These are phyloP conservation scores for Drosophila bifasciata DNA, from an alignment of 1,140 invertebrate genomes.

Conservation along the genomic window DNA sequence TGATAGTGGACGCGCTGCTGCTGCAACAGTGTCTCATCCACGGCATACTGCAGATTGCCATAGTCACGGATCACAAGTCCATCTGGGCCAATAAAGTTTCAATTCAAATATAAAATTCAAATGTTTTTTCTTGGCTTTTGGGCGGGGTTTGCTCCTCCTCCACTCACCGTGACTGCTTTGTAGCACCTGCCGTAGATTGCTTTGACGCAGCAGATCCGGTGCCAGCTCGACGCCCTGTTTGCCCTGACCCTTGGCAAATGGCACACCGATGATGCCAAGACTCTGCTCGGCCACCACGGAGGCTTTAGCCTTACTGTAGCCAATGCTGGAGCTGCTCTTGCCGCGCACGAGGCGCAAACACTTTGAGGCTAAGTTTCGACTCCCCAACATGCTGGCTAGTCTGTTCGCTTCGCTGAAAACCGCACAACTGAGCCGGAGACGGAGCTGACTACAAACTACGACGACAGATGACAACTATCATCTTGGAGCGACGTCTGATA, in stretches of 20 bases:
- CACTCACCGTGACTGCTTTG: conserved; percentile 66
- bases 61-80: conserved; percentile 89
- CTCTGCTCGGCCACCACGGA: conserved; percentile 25
- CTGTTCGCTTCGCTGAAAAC: conserved; percentile 21
- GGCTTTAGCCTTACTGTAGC: background rate
- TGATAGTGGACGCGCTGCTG: conserved; percentile 74
- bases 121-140: background rate
- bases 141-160: background rate
- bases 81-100: conserved; percentile 69
- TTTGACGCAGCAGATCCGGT: conserved; percentile 85
- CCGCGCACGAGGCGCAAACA: conserved; percentile 19
- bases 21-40: conserved; percentile 59
- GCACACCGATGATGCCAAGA: conserved; percentile 89
- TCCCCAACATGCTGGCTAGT: conserved; percentile 53
- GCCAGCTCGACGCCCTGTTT: conserved; percentile 87
- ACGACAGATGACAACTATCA: conserved; percentile 48
- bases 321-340: conserved; percentile 23
- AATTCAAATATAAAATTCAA: background rate
- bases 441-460: background rate
- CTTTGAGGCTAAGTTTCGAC: conserved; percentile 40
- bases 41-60: conserved; percentile 87
- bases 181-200: conserved; percentile 77
- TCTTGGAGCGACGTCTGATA: conserved; percentile 52
- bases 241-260: conserved; percentile 89
- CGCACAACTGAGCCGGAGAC: conserved; percentile 42